Percentiles rank a stretch among this genome's conserved stretches.
Conservation (phyloP, 1,140 invertebrate genomes). For the Sminthurides bifidus region DNA sequence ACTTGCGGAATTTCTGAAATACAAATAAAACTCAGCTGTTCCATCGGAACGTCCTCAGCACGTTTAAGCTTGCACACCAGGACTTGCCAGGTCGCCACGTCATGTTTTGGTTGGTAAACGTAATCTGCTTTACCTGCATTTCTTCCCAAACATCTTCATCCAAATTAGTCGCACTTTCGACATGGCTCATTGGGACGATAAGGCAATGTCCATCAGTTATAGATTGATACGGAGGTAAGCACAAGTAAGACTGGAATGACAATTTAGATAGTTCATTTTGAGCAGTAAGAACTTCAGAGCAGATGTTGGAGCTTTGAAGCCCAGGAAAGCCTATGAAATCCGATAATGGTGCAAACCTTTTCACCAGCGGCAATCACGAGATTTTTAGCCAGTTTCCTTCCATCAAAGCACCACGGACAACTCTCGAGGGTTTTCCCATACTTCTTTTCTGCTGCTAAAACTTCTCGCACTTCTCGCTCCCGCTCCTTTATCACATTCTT, state of each 20-base stretch:
- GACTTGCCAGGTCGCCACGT: too few species aligned
- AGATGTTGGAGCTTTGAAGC: too few species aligned
- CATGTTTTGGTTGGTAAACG: background rate
- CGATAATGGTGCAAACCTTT: slow-evolving; percentile 54
- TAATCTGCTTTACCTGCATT: slow-evolving; percentile 49
- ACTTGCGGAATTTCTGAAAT: slow-evolving; percentile 55
- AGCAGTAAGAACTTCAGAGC: background rate
- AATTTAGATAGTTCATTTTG: background rate
- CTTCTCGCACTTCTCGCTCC: slow-evolving; percentile 49
- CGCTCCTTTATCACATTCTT: slow-evolving; percentile 49
- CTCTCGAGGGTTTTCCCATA: slow-evolving; percentile 58
- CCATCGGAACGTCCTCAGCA: too few species aligned
- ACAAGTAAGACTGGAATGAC: slow-evolving; percentile 50
- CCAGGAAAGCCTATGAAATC: too few species aligned
- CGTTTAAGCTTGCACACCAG: too few species aligned
- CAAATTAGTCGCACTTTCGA: slow-evolving; percentile 57
- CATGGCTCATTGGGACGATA: slow-evolving; percentile 72
- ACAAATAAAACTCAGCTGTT: slow-evolving; percentile 2
- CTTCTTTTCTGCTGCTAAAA: slow-evolving; percentile 59
- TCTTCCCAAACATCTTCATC: slow-evolving; percentile 92
- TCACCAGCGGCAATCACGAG: slow-evolving; percentile 69
- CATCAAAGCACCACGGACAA: slow-evolving; percentile 73
- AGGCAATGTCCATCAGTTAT: slow-evolving; percentile 78
- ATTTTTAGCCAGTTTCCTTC: slow-evolving; percentile 66
- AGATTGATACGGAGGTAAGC: slow-evolving; percentile 62